Evolutionary conservation across 2,113 vertebrate species (phyloP).

Genomic region (Epinephelus moara): DNA sequence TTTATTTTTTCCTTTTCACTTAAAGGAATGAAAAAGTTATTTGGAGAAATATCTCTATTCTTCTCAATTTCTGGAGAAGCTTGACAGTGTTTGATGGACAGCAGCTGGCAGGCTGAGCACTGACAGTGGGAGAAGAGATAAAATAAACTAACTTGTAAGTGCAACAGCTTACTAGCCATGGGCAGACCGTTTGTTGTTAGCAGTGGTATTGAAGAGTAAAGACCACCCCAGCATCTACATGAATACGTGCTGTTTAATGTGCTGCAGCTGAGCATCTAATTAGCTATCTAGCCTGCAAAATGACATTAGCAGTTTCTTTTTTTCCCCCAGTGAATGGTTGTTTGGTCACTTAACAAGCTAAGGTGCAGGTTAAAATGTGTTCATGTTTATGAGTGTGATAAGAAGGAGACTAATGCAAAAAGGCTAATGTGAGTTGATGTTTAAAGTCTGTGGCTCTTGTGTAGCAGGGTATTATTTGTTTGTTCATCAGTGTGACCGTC

Average conservation of each 20-base stretch:
- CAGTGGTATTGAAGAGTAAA: neutral
- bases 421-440: neutral
- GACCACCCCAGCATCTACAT: neutral
- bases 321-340: neutral
- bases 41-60: neutral
- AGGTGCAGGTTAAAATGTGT: neutral
- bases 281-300: neutral
- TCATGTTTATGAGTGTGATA: neutral
- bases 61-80: too few relatives aligned
- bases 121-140: neutral
- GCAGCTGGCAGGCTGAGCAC: neutral
- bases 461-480: neutral
- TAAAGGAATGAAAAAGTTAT: neutral
- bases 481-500: neutral
- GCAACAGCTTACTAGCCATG: too few relatives aligned
- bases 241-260: neutral
- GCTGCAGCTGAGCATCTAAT: neutral
- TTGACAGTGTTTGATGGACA: neutral
- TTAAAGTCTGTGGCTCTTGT: neutral
- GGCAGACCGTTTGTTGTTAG: neutral
- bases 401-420: neutral
- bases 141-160: neutral
- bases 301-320: neutral
- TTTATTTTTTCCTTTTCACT: neutral
- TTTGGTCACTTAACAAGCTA: neutral